Percentiles rank a stretch among this genome's conserved stretches.
phyloP scores from a whole-genome alignment of 2,797 vertebrate genomes.

The Novumbra hubbsi region DNA sequence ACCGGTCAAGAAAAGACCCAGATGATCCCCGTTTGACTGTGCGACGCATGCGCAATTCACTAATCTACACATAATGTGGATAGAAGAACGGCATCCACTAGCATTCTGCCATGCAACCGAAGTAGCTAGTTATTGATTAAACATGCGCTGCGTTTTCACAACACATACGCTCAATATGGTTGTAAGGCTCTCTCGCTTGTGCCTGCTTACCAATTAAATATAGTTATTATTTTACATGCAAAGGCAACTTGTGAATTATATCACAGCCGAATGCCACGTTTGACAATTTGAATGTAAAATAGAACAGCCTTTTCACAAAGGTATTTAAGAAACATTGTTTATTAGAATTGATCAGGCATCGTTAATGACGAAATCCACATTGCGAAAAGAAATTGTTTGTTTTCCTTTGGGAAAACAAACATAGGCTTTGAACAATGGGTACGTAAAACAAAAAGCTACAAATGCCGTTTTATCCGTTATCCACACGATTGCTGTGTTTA shows the following conservation, averaged over 20 bases:
- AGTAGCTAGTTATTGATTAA: background rate
- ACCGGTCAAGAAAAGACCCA: background rate
- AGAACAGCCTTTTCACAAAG: background rate
- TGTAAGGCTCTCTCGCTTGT: background rate
- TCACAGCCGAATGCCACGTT: no score
- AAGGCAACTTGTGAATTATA: background rate
- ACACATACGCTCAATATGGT: background rate
- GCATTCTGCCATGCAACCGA: no score
- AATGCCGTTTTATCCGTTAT: background rate
- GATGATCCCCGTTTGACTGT: background rate
- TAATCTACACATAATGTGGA: background rate
- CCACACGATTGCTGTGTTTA: background rate
- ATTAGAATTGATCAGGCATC: background rate
- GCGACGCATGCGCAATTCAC: background rate
- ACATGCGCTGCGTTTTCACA: background rate
- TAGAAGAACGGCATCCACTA: background rate
- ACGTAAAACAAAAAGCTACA: background rate
- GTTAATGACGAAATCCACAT: background rate
- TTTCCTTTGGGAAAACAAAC: background rate
- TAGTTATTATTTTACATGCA: background rate
- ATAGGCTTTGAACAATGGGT: no score
- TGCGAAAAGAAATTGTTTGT: background rate
- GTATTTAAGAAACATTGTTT: background rate
- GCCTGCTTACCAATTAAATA: background rate
- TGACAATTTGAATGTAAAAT: background rate